Evolutionary conservation across 2,888 invertebrate genomes (phyloP).

Genomic region (Sphecodes monilicornis): DNA sequence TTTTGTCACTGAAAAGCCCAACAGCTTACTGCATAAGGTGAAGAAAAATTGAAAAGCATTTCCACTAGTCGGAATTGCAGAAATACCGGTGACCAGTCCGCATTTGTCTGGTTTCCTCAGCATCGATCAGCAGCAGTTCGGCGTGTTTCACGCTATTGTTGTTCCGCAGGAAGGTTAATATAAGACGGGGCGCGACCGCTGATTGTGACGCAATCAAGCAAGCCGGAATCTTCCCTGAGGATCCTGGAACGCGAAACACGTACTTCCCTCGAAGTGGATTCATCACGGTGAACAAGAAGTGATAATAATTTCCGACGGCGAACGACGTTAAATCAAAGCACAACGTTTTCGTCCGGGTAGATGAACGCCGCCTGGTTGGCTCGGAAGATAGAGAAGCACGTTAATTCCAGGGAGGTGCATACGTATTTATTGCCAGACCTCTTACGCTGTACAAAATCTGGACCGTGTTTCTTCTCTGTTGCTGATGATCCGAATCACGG

Average conservation of each 20-base stretch:
- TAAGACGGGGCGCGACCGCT: not conserved
- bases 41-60: not conserved
- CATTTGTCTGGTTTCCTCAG: not conserved
- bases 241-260: constrained; percentile 22
- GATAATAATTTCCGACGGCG: constrained; percentile 42
- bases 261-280: constrained; percentile 27
- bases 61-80: not conserved
- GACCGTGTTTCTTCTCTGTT: not conserved
- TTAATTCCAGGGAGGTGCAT: constrained; percentile 30
- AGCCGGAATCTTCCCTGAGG: constrained; percentile 19
- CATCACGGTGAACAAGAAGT: constrained; percentile 47
- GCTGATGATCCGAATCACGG: not conserved
- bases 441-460: not conserved
- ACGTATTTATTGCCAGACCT: not conserved
- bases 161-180: not conserved
- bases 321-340: constrained; percentile 39
- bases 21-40: not conserved
- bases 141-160: not conserved
- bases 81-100: not conserved
- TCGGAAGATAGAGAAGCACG: constrained; percentile 12
- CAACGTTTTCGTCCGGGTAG: constrained; percentile 47
- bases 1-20: not conserved
- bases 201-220: constrained; percentile 19
- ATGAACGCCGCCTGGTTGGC: not conserved
- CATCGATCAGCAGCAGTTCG: not conserved